phyloP scores from a whole-genome alignment of 2,888 invertebrate genomes.

The Agonum fuliginosum region DNA sequence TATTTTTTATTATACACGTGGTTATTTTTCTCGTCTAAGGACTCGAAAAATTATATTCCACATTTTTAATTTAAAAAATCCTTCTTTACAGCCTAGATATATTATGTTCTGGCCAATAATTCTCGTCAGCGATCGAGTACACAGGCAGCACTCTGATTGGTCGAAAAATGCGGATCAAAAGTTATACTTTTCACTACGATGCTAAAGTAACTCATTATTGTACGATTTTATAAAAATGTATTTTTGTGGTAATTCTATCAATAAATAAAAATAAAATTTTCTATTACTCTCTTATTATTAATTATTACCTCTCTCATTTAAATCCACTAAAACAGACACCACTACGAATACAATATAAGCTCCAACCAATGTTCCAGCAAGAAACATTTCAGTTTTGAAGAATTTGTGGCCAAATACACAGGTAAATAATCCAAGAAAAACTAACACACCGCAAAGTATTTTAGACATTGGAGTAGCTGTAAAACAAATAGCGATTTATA shows the following conservation, averaged over 20 bases:
- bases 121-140: too few relatives aligned
- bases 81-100: too few relatives aligned
- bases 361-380: constrained; percentile 78
- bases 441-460: constrained; percentile 74
- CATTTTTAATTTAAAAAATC: too few relatives aligned
- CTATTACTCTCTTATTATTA: neutral
- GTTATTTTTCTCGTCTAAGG: too few relatives aligned
- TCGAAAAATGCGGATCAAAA: too few relatives aligned
- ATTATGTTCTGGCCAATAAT: too few relatives aligned
- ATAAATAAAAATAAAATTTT: constrained; percentile 9
- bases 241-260: neutral
- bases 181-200: too few relatives aligned
- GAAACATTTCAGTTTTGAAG: constrained; percentile 78
- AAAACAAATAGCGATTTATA: constrained; percentile 60
- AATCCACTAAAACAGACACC: constrained; percentile 64
- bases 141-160: too few relatives aligned
- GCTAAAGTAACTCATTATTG: too few relatives aligned
- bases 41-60: too few relatives aligned
- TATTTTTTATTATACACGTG: too few relatives aligned
- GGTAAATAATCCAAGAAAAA: constrained; percentile 79
- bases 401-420: constrained; percentile 80
- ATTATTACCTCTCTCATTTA: constrained; percentile 61
- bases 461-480: constrained; percentile 74
- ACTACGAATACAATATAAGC: constrained; percentile 76
- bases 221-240: too few relatives aligned